phyloP scores from a whole-genome alignment of 2,888 invertebrate genomes.

The Orthonevra nobilis region DNA sequence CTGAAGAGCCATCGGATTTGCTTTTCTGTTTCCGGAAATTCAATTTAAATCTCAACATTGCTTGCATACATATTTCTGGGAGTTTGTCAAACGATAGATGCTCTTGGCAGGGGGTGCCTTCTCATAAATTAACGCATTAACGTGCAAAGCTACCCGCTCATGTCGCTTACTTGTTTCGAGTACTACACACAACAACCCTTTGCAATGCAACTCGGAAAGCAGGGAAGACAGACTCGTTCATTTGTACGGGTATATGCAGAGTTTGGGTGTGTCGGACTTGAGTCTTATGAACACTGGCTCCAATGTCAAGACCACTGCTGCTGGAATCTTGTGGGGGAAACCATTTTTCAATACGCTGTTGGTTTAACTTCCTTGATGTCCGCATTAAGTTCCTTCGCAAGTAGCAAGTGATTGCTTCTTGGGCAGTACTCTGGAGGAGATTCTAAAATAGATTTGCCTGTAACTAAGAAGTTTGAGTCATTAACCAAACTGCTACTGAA shows the following conservation, averaged over 20 bases:
- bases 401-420: slow-evolving; percentile 47
- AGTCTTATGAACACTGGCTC: too few relatives aligned
- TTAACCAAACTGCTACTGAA: slow-evolving; percentile 11
- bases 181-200: neutral
- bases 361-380: too few relatives aligned
- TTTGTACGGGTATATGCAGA: too few relatives aligned
- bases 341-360: too few relatives aligned
- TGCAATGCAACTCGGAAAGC: too few relatives aligned
- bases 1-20: slow-evolving; percentile 37
- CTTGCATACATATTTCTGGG: slow-evolving; percentile 12
- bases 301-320: too few relatives aligned
- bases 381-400: slow-evolving; percentile 31
- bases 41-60: slow-evolving; percentile 57
- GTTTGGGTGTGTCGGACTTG: too few relatives aligned
- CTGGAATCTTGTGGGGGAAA: neutral
- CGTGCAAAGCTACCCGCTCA: slow-evolving; percentile 24
- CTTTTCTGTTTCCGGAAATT: slow-evolving; percentile 67
- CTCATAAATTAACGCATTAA: slow-evolving; percentile 61
- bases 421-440: slow-evolving; percentile 4
- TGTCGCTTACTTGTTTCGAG: neutral
- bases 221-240: too few relatives aligned
- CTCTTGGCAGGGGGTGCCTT: slow-evolving; percentile 46
- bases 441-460: slow-evolving; percentile 26
- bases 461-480: slow-evolving; percentile 37
- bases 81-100: slow-evolving; percentile 52